Evolutionary conservation across 2,888 invertebrate genomes (phyloP).

Genomic region (Philopedon plagiatum): DNA sequence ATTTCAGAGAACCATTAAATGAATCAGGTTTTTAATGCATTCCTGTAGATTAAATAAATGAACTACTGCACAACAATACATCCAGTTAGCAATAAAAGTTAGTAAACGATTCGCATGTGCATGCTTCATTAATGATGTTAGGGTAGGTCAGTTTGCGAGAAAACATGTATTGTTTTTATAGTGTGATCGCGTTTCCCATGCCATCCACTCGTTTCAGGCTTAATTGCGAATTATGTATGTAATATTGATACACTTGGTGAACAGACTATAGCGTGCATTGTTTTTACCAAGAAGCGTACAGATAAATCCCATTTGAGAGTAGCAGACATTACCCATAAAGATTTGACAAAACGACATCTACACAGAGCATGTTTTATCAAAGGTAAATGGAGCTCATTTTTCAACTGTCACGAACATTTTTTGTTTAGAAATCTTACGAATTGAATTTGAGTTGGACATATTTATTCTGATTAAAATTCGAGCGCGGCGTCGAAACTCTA

Average conservation of each 20-base stretch:
- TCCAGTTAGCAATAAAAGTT: conserved; percentile 23
- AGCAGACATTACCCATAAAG: conserved; percentile 5
- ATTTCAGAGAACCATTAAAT: neutral
- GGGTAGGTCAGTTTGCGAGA: conserved; percentile 39
- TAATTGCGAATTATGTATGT: conserved; percentile 4
- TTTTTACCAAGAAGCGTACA: conserved; percentile 1
- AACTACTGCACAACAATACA: conserved; percentile 4
- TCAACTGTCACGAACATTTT: too few species aligned
- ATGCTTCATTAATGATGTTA: conserved; percentile 25
- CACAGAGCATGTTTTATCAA: too few species aligned
- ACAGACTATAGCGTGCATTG: neutral
- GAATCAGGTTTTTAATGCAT: neutral
- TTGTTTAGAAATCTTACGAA: too few species aligned
- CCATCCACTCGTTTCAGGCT: conserved; percentile 16
- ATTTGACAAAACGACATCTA: neutral
- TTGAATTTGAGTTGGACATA: too few species aligned
- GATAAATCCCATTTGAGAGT: conserved; percentile 6
- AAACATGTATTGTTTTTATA: conserved; percentile 21
- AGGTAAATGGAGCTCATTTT: too few species aligned
- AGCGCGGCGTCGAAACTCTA: too few species aligned
- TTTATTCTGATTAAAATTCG: too few species aligned
- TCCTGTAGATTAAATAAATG: neutral
- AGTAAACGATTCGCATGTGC: conserved; percentile 26
- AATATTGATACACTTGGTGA: conserved; percentile 3
- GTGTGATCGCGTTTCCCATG: conserved; percentile 17